Percentiles rank a stretch among this genome's conserved stretches.
These are phyloP conservation scores for Drosophila mimetica DNA, from an alignment of 2,888 invertebrate genomes.

Conservation along the genomic window DNA sequence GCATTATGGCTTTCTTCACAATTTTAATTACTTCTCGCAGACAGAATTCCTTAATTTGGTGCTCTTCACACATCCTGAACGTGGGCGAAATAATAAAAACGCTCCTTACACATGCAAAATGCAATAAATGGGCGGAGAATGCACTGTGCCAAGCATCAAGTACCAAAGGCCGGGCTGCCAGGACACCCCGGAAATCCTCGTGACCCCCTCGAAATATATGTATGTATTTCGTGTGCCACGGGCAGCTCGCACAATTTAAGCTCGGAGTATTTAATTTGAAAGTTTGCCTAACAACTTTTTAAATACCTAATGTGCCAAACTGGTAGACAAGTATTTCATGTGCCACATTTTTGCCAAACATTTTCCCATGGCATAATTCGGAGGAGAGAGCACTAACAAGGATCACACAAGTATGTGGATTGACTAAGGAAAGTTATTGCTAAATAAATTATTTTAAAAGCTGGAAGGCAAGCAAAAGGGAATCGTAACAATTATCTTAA, in stretches of 20 bases:
- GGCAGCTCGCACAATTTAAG: conserved; percentile 61
- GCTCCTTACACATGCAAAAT: conserved; percentile 48
- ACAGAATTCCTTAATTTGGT: conserved; percentile 47
- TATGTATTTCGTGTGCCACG: conserved; percentile 12
- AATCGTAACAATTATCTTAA: too few relatives aligned
- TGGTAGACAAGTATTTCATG: conserved; percentile 39
- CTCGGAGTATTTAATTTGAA: conserved; percentile 64
- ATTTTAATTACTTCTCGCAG: conserved; percentile 46
- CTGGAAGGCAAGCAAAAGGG: too few relatives aligned
- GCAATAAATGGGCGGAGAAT: conserved; percentile 46
- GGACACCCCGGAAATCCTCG: conserved; percentile 10
- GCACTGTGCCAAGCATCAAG: conserved; percentile 31
- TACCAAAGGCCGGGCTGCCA: conserved; percentile 22
- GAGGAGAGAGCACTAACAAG: background rate
- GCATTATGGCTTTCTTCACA: conserved; percentile 28
- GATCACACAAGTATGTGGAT: background rate
- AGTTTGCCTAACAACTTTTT: conserved; percentile 70
- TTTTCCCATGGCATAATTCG: conserved; percentile 16
- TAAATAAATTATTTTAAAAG: background rate
- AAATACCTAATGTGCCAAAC: conserved; percentile 54
- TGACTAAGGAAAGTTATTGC: background rate
- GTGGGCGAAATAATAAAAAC: conserved; percentile 34
- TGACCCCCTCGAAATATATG: background rate
- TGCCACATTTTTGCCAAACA: conserved; percentile 46
- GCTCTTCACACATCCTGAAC: conserved; percentile 31